Evolutionary conservation across 2,113 vertebrate genomes (phyloP).

Genomic region (Illadopsis cleaveri): DNA sequence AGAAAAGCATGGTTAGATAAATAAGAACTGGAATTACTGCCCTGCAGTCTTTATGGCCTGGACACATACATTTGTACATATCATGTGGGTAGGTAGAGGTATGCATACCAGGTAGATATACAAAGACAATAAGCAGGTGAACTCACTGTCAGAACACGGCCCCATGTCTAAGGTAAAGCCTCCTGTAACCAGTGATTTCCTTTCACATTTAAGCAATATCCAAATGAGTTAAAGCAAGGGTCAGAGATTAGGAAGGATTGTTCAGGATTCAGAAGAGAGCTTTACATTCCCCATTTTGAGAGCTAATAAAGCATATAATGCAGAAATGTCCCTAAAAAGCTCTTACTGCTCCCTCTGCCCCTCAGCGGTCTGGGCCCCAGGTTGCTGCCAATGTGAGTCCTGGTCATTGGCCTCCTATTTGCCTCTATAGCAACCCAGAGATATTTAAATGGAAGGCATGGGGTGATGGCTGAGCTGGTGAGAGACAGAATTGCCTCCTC

Average conservation of each 20-base stretch:
- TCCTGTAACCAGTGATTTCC: not conserved
- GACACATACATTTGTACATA: not conserved
- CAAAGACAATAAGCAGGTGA: not conserved
- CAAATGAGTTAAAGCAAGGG: not conserved
- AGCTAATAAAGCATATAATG: not conserved
- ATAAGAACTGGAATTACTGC: not conserved
- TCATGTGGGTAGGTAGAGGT: not conserved
- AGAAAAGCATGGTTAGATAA: not conserved
- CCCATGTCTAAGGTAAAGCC: not conserved
- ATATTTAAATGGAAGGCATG: not conserved
- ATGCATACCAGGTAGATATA: not conserved
- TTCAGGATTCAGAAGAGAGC: not conserved
- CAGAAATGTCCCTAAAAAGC: not conserved
- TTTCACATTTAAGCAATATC: not conserved
- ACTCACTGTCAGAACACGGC: not conserved
- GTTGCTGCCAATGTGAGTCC: not conserved
- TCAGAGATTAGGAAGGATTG: not conserved
- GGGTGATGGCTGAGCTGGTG: not conserved
- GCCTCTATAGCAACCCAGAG: not conserved
- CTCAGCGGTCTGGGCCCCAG: not conserved
- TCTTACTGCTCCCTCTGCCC: not conserved
- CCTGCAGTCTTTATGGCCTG: not conserved
- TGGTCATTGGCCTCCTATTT: not conserved
- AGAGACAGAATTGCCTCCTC: not conserved
- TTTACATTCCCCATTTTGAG: not conserved